Conservation (phyloP, 2,113 vertebrate genomes). For the Colaptes auratus region DNA sequence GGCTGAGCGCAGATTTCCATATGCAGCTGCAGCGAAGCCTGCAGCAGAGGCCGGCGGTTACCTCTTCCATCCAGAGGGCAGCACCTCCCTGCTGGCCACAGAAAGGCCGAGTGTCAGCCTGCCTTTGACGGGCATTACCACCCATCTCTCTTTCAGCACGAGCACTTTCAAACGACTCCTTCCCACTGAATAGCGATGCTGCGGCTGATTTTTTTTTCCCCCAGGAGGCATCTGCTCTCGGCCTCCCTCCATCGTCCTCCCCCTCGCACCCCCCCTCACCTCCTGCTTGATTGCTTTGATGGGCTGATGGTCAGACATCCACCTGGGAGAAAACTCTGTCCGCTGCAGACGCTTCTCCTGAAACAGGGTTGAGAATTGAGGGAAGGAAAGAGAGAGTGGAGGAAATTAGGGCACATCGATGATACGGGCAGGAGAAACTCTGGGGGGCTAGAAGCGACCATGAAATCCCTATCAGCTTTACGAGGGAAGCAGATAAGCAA, state of each 20-base stretch:
- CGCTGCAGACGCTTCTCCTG: slow-evolving; percentile 88
- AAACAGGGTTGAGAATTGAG: slow-evolving; percentile 58
- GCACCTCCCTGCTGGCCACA: slow-evolving; percentile 68
- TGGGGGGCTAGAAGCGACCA: slow-evolving; percentile 29
- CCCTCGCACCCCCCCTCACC: slow-evolving; percentile 74
- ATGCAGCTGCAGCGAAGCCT: slow-evolving; percentile 34
- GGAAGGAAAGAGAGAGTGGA: slow-evolving; percentile 67
- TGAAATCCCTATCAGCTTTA: slow-evolving; percentile 51
- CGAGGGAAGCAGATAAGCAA: slow-evolving; percentile 39
- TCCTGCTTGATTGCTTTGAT: slow-evolving; percentile 78
- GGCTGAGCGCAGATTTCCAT: slow-evolving; percentile 60
- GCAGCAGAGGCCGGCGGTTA: background rate
- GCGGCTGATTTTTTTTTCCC: slow-evolving; percentile 45
- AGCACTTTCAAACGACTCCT: slow-evolving; percentile 60
- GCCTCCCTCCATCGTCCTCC: slow-evolving; percentile 33
- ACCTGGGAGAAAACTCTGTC: slow-evolving; percentile 82
- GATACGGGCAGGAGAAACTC: slow-evolving; percentile 49
- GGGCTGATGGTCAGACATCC: slow-evolving; percentile 80
- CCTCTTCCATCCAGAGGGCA: slow-evolving; percentile 50
- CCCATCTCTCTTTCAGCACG: slow-evolving; percentile 64
- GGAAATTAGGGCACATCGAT: slow-evolving; percentile 59
- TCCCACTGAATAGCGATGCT: slow-evolving; percentile 63
- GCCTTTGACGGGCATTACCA: slow-evolving; percentile 62
- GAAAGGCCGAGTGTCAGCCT: slow-evolving; percentile 48
- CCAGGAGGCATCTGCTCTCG: slow-evolving; percentile 60